These are phyloP conservation scores for Tringa solitaria DNA, from an alignment of 2,113 vertebrate species.

Conservation along the genomic window DNA sequence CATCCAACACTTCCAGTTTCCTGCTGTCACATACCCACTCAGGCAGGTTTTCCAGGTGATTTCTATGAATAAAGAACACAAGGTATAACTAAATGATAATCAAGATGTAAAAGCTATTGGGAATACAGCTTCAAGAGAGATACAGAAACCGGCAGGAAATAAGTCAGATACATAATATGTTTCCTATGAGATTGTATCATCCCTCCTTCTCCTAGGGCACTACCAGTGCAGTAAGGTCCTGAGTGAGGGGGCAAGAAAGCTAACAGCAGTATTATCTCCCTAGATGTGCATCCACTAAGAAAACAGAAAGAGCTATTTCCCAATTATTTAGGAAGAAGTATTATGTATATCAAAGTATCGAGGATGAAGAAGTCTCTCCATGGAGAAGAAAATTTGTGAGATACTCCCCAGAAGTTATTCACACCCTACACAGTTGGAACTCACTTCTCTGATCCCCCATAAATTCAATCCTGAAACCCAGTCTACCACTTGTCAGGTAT, in stretches of 20 bases:
- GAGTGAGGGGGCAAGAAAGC: not conserved
- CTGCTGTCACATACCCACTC: conserved; percentile 93
- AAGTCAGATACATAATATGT: not conserved
- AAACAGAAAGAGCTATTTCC: not conserved
- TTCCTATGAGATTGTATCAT: not conserved
- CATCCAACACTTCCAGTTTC: conserved; percentile 93
- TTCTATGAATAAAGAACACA: conserved; percentile 75
- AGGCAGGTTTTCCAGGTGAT: conserved; percentile 87
- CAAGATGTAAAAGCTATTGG: not conserved
- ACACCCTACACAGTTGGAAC: not conserved
- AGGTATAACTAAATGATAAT: not conserved
- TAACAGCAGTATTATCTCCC: not conserved
- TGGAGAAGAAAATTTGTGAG: not conserved
- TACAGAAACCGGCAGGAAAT: not conserved
- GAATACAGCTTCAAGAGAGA: not conserved
- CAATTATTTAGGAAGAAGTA: not conserved
- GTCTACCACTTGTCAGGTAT: not conserved
- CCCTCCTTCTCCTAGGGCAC: not conserved
- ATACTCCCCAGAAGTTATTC: not conserved
- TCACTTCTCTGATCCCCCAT: not conserved
- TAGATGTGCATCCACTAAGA: not conserved
- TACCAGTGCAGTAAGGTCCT: not conserved
- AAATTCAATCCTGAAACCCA: not conserved
- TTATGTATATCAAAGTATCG: not conserved
- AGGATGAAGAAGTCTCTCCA: not conserved